Base-by-base conservation (phyloP, 2,797 vertebrate genomes). In the Hyperoplus immaculatus region DNA sequence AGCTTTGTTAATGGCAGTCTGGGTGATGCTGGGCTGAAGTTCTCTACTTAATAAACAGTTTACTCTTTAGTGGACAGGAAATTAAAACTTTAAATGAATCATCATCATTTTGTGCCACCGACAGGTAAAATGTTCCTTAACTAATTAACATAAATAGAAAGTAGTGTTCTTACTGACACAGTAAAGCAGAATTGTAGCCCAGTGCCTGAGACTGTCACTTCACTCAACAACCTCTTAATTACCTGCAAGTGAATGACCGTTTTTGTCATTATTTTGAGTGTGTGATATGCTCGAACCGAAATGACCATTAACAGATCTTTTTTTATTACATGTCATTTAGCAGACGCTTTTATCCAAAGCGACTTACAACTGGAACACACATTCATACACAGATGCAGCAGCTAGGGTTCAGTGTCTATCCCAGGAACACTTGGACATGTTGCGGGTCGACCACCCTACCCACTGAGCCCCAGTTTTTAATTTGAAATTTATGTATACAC, bases 71-170 rank as follows among this genome's bases (percentile, higher is more conserved):
- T 36, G 29, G 8, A 38, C 38, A 69, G 11, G 14, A 49, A 47
- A 42, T 4, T 10, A 39, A 38, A 9, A 53, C 53, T 53, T 43
- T 45, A 10, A 18, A 53, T 15, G 21, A 66, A 41, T 69, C 21
- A 36, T 61, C 62, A 65, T 54, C 15, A 54, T 47, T 72, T 53
- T 54, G n/a, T 42, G 42, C 15, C 16, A n/a, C 49, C 56, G 42
- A 47, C 42, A 18, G 42, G 11, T 55, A 8, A 11, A 68, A 16
- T 57, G 58, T 57, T 60, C 14, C 41, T 38, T 42, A 59, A 66
- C 16, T 61, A 21, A 54, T 66, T 21, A 41, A 10, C 21, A 54
- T 18, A 58, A 5, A 50, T 43, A 53, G 41, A 63, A 29, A 13
- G 47, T 21, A 13, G n/a, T 21, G n/a, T 29, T 13, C 6, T 36